Base-by-base conservation (phyloP, 2,113 vertebrate genomes). In the Otis tarda region DNA sequence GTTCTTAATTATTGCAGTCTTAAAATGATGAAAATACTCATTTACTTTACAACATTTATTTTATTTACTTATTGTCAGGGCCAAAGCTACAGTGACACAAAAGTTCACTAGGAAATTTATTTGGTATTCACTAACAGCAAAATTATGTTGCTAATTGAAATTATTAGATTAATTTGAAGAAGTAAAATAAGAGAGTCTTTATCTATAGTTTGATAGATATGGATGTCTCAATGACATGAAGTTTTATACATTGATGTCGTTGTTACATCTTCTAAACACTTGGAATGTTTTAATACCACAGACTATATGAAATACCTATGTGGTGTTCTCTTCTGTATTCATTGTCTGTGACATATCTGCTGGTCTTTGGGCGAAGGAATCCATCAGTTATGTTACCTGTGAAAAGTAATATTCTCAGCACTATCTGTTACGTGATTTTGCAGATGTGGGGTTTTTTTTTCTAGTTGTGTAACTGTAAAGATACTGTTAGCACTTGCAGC, bases 281-380 rank as follows among this genome's bases (percentile, higher is more conserved):
- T 76, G 55, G 50, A 73, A 84, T 94, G 49, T 57, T 96, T 95
- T 43, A 92, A 35, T 49, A 39, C 49, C 8, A 13, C 9, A 87
- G 69, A 71, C 63, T 81, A 77, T 69, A 39, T 94, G 60, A 93
- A 83, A 81, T 86, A 81, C 41, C 57, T 80, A 11, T 77, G 12
- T 9, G 61, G n/a, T 27, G 22, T 73, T 55, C 50, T 86, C 53
- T 70, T 74, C 74, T 76, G 7, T 61, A 67, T 91, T 92, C 55
- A 55, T 1, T 86, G 68, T 25, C 81, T 90, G 41, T 67, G 78
- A 96, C 96, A 86, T 94, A 79, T 31, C 70, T 97, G 25, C 45
- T 95, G 55, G 19, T 93, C 39, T 97, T 50, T 64, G 47, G n/a
- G 57, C 90, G 80, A 92, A 73, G 50, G 90, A 76, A 74, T 94